Evolutionary conservation across 37 sponge, comb jelly and placozoan genomes (phyloP).

Genomic region (Ephydatia muelleri): DNA sequence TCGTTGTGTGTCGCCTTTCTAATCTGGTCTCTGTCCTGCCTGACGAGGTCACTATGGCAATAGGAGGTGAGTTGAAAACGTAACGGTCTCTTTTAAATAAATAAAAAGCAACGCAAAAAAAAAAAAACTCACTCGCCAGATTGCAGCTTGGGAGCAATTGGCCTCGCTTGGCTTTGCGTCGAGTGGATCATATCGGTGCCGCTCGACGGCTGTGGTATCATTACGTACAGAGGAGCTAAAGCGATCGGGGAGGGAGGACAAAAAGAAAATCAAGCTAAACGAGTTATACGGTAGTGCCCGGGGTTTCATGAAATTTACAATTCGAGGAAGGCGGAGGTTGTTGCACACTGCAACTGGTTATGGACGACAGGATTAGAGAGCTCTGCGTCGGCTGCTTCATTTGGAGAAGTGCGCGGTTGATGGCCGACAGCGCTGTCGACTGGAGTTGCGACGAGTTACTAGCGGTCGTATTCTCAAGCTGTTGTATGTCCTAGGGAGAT

Average conservation of each 20-base stretch:
- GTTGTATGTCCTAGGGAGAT: background rate
- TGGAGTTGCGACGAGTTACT: background rate
- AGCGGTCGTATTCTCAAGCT: background rate
- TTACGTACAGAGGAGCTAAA: slow-evolving; percentile 72
- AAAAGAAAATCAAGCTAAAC: background rate
- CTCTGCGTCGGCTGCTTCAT: slow-evolving; percentile 37
- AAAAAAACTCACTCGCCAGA: slow-evolving; percentile 9
- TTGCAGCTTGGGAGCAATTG: slow-evolving; percentile 56
- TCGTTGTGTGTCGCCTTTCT: slow-evolving; percentile 86
- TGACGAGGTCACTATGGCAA: slow-evolving; percentile 1
- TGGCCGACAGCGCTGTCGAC: background rate
- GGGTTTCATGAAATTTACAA: background rate
- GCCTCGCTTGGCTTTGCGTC: slow-evolving; percentile 59
- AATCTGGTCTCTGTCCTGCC: slow-evolving; percentile 42
- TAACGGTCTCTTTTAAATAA: background rate
- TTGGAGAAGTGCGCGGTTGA: slow-evolving; percentile 14
- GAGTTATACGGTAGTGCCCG: background rate
- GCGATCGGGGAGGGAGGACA: background rate
- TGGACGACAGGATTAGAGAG: slow-evolving; percentile 7
- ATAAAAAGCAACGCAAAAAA: background rate
- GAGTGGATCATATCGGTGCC: slow-evolving; percentile 66
- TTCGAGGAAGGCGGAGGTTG: background rate
- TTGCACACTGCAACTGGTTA: background rate
- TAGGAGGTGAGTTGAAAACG: background rate
- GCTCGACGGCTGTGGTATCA: slow-evolving; percentile 65